Base-by-base conservation (phyloP, 2,113 vertebrate species). In the Suricata suricatta region DNA sequence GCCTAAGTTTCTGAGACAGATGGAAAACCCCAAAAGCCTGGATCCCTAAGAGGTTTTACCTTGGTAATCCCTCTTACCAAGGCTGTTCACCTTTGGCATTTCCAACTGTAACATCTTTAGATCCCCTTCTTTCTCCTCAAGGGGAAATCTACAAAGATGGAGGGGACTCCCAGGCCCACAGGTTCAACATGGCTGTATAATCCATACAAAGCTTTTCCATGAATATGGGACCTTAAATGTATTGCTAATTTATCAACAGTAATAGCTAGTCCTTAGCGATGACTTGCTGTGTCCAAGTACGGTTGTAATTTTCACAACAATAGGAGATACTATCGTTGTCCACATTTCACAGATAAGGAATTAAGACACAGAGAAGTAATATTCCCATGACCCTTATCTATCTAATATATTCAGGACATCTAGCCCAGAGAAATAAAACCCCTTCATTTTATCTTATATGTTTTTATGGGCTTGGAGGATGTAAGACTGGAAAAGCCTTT, bases 21-120 rank as follows among this genome's bases (percentile, higher is more conserved):
- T 23, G 96, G 96, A 97, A 98, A 98, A 79, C 79, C 97, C 98
- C 97, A 71, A 47, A 31, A 66, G 64, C 27, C 11, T 4, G 44
- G 88, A 95, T 92, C 68, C 66, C n/a, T 63, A 71, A 60, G 68
- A 96, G 83, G 68, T 90, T 95, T 92, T 90, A 80, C 90, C 87
- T 86, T 47, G 92, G 50, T 74, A 97, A 97, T 83, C 79, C 95
- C 93, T 98, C 41, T 87, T 68, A 50, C 47, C 14, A 50, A 71
- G 23, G 52, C 38, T 27, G 4, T 68, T 19, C 19, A 82, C 57
- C 57, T 16, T 71, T 74, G 90, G 63, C 63, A 81, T 97, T 98
- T 96, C 90, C 93, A 96, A 35, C 11, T 6, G 21, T 19, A 64
- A 19, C 41, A 60, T 63, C 35, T 71, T 95, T 54, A 88, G 41